Evolutionary conservation across 2,797 vertebrate species (phyloP), one percentile per base, ranked within the genome.

Genomic region (Anableps anableps): DNA sequence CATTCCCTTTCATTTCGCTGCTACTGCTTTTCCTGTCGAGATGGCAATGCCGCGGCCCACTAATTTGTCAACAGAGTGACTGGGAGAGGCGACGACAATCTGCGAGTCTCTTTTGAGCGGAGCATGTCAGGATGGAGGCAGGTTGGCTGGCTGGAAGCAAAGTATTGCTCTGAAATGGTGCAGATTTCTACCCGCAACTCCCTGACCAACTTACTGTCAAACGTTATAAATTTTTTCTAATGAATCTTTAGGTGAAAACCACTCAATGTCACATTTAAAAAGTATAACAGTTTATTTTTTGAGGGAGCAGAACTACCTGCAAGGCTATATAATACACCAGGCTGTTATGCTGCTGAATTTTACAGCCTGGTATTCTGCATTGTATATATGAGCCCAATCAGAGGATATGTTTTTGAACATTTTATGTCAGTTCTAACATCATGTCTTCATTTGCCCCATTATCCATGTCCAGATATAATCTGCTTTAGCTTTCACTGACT

Each of bases 1-100:
- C 89, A 94, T 94, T 93, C 93, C 90, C 93, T 95, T 95, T 95
- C 93, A 95, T 95, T 95, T 93, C 88, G 82, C 90, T 62, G 92
- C 91, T 87, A 75, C 86, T 87, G 90, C 90, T 92, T 93, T 94
- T 95, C 94, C 93, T 93, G 94, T 89, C 79, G 88, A 92, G 92
- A 84, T 17, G 93, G 91, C 93, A 86, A 87, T 8, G 89, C 89
- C 87, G 91, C 88, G 55, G 85, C 91, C 85, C 77, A 77, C 86
- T 94, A 89, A 93, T 92, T 90, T 94, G 90, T 91, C 91, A 92
- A 86, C 85, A 88, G 80, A 50, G 89, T 80, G 84, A 86, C 90
- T 91, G 80, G 77, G 85, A 87, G 85, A 88, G 85, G 88, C 80
- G 23, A 91, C 76, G 92, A 93, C 88, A 92, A 83, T 88, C 91